Evolutionary conservation across 2,113 vertebrate species (phyloP).

Genomic region (Eclectus roratus): DNA sequence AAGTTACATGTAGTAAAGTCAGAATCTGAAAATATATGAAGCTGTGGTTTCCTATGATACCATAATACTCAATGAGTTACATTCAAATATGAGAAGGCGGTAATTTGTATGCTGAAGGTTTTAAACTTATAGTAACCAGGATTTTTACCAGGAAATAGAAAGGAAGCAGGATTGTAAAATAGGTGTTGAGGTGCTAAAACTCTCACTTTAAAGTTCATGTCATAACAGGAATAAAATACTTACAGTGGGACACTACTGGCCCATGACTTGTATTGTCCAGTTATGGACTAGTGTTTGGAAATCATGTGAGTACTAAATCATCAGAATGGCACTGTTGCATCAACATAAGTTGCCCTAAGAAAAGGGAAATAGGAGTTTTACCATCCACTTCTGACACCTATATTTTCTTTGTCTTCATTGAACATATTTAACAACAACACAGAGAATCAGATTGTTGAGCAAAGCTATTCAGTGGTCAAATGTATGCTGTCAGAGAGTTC

Average conservation of each 20-base stretch:
- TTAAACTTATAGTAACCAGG: not conserved
- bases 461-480: slow-evolving; percentile 71
- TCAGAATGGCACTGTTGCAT: not conserved
- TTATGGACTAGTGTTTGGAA: not conserved
- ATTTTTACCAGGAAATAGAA: not conserved
- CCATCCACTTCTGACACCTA: not conserved
- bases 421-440: not conserved
- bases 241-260: not conserved
- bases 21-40: not conserved
- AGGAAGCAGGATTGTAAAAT: not conserved
- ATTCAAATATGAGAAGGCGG: not conserved
- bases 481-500: slow-evolving; percentile 73
- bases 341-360: not conserved
- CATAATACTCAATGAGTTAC: not conserved
- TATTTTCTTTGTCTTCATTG: slow-evolving; percentile 27
- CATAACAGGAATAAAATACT: not conserved
- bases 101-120: not conserved
- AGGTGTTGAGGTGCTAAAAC: not conserved
- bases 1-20: not conserved
- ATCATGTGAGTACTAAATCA: not conserved
- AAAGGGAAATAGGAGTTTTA: not conserved
- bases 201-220: not conserved
- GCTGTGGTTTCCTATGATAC: not conserved
- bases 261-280: not conserved
- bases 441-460: slow-evolving; percentile 56